A percentile compares a stretch with the other conserved stretches of the same genome.
phyloP scores from a whole-genome alignment of 2,888 invertebrate genomes.

The Dryomyza anilis region DNA sequence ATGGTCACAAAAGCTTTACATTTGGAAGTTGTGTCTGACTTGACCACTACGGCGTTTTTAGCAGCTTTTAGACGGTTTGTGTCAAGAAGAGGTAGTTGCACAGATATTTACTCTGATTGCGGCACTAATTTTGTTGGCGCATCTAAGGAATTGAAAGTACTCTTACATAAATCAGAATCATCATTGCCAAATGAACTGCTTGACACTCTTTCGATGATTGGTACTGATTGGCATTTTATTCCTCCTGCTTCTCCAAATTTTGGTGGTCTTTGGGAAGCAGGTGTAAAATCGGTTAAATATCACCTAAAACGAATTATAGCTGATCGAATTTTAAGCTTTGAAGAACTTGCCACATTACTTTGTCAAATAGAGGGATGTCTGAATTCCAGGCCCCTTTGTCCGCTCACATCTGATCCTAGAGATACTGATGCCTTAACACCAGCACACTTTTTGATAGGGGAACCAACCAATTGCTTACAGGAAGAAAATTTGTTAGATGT shows the following conservation, averaged over 20 bases:
- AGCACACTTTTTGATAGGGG: conserved; percentile 25
- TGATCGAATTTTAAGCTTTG: conserved; percentile 22
- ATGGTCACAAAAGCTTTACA: conserved; percentile 27
- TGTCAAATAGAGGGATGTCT: conserved; percentile 26
- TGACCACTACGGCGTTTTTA: conserved; percentile 25
- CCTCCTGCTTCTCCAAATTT: conserved; percentile 32
- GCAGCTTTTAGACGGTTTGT: conserved; percentile 29
- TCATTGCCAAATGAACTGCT: conserved; percentile 12
- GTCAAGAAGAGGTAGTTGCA: conserved; percentile 25
- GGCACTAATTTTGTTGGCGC: conserved; percentile 36
- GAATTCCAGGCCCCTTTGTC: conserved; percentile 22
- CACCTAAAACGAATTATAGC: conserved; percentile 26
- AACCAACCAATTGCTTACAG: conserved; percentile 17
- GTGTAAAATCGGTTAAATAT: conserved; percentile 25
- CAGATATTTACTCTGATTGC: conserved; percentile 28
- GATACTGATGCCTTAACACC: conserved; percentile 16
- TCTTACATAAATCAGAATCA: conserved; percentile 11
- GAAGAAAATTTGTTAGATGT: conserved; percentile 21
- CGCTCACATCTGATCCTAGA: conserved; percentile 17
- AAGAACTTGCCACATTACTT: conserved; percentile 20
- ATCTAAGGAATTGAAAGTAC: conserved; percentile 18
- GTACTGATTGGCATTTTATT: conserved; percentile 27
- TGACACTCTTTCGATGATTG: conserved; percentile 1
- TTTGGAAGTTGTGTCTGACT: conserved; percentile 27
- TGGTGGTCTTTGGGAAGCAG: conserved; percentile 33